These are phyloP conservation scores for Mimachlamys varia DNA, from an alignment of 2,888 invertebrate genomes.

Conservation along the genomic window DNA sequence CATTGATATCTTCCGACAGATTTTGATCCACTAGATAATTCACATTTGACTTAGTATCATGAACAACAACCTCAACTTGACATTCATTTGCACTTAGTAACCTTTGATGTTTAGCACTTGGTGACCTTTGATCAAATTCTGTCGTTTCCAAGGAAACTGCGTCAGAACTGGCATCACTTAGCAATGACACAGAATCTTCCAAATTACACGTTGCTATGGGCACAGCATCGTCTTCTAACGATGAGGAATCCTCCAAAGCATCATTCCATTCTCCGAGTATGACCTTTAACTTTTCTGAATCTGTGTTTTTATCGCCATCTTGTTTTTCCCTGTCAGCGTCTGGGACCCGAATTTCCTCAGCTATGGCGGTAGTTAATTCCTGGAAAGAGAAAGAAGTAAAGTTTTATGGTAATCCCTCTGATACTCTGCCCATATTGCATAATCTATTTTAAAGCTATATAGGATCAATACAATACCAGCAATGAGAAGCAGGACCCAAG, in stretches of 20 bases:
- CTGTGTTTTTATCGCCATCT: not conserved
- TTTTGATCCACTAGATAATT: not conserved
- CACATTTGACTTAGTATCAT: not conserved
- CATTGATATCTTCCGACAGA: not conserved
- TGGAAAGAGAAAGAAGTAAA: not conserved
- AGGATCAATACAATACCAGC: not conserved
- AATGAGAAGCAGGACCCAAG: not conserved
- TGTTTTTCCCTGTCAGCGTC: slow-evolving; percentile 11
- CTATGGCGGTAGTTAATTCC: not conserved
- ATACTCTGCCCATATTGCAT: not conserved
- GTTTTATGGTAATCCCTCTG: not conserved
- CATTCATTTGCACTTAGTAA: not conserved
- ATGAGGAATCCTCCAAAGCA: not conserved
- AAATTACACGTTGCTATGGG: not conserved
- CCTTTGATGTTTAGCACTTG: not conserved
- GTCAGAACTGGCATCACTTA: slow-evolving; percentile 10
- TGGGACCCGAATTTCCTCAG: slow-evolving; percentile 19
- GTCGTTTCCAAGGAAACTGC: not conserved
- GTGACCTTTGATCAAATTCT: not conserved
- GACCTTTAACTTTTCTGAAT: slow-evolving; percentile 24
- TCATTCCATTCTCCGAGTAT: slow-evolving; percentile 9
- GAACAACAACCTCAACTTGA: not conserved
- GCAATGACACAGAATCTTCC: slow-evolving; percentile 21
- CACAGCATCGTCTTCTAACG: slow-evolving; percentile 1
- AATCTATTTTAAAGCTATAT: not conserved